Conservation (phyloP, 92 coral and sea anemone species). For the Porites cylindrica region DNA sequence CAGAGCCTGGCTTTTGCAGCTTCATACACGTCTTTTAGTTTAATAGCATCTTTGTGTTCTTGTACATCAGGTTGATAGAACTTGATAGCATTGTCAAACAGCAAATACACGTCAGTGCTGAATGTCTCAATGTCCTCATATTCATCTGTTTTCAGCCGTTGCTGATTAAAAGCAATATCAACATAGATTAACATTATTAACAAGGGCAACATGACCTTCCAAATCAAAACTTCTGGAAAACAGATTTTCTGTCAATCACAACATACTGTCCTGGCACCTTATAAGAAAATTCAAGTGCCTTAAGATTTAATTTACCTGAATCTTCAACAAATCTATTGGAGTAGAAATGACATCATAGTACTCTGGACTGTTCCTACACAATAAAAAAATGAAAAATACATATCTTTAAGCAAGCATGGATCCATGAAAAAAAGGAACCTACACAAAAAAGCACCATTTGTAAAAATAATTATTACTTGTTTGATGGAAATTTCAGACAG, state of each 20-base stretch:
- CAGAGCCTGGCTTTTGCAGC: slow-evolving; percentile 68
- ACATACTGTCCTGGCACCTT: background rate
- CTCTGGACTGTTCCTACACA: slow-evolving; percentile 79
- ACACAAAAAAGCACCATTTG: too few relatives aligned
- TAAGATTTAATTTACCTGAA: slow-evolving; percentile 67
- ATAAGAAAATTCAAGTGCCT: too few relatives aligned
- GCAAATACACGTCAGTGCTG: slow-evolving; percentile 70
- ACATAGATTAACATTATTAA: background rate
- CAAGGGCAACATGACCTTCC: too few relatives aligned
- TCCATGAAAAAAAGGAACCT: too few relatives aligned
- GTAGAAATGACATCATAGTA: slow-evolving; percentile 83
- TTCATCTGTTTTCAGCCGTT: slow-evolving; percentile 93
- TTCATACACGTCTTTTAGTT: slow-evolving; percentile 74
- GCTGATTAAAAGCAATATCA: slow-evolving; percentile 43
- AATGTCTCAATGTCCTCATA: slow-evolving; percentile 85
- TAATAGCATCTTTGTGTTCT: slow-evolving; percentile 81
- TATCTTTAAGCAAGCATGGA: too few relatives aligned
- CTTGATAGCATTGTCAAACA: slow-evolving; percentile 87
- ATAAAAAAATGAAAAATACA: background rate
- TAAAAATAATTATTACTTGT: too few relatives aligned
- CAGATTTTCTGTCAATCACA: background rate
- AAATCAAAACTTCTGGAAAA: too few relatives aligned
- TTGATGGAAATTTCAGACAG: too few relatives aligned
- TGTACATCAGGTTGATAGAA: slow-evolving; percentile 80
- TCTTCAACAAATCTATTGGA: slow-evolving; percentile 87